These are phyloP conservation scores for Craterocephalus amniculus DNA, from an alignment of 2,797 vertebrate genomes.

Conservation along the genomic window DNA sequence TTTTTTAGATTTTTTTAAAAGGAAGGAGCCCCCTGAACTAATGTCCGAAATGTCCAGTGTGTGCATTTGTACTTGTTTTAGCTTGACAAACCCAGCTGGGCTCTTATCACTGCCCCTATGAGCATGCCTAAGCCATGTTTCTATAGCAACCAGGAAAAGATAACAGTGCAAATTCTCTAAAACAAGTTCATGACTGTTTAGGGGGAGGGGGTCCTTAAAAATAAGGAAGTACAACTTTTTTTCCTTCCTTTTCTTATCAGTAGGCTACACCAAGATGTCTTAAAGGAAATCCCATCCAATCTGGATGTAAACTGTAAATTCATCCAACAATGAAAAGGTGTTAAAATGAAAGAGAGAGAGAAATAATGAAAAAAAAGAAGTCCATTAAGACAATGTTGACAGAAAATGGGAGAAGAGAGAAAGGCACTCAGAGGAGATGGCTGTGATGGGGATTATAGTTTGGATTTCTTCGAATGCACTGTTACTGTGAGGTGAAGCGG, in stretches of 20 bases:
- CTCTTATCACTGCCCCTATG: slow-evolving; percentile 33
- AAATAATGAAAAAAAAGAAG: neutral
- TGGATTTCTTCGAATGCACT: neutral
- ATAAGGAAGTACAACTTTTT: neutral
- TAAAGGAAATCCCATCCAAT: neutral
- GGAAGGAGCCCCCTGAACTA: neutral
- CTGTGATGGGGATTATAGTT: neutral
- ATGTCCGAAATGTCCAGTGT: neutral
- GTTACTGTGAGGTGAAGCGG: neutral
- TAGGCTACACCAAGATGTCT: neutral
- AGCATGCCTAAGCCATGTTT: slow-evolving; percentile 25
- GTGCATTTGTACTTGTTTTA: slow-evolving; percentile 3
- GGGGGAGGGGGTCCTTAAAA: neutral
- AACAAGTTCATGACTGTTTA: slow-evolving; percentile 12
- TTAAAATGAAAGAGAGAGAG: neutral
- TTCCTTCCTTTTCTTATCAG: neutral
- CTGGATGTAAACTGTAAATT: neutral
- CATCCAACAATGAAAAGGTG: neutral
- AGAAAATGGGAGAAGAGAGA: neutral
- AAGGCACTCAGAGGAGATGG: neutral
- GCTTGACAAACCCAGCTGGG: slow-evolving; percentile 23
- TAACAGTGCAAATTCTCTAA: slow-evolving; percentile 21
- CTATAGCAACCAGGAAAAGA: slow-evolving; percentile 33
- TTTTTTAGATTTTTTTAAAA: neutral
- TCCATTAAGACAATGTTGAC: neutral